Percentiles rank a stretch among this genome's conserved stretches.
These are phyloP conservation scores for Leptinotarsa texana DNA, from an alignment of 1,140 invertebrate species.

Conservation along the genomic window DNA sequence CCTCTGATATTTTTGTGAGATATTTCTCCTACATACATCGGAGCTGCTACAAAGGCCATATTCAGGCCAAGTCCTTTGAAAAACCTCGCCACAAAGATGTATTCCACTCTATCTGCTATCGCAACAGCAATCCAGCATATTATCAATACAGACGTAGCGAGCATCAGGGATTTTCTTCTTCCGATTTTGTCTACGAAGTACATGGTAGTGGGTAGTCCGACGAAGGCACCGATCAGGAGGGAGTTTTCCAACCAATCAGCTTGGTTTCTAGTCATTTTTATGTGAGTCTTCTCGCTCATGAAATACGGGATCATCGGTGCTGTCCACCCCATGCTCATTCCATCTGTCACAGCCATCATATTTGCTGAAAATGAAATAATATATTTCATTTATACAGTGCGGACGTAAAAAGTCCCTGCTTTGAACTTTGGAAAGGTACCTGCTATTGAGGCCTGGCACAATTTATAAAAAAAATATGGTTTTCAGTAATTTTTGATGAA, in stretches of 20 bases:
- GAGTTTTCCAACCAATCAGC: constrained; percentile 65
- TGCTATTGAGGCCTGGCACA: no score
- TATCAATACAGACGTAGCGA: constrained; percentile 62
- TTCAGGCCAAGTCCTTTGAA: constrained; percentile 36
- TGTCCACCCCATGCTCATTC: constrained; percentile 61
- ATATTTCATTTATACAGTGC: background rate
- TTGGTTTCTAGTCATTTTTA: constrained; percentile 44
- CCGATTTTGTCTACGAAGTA: constrained; percentile 65
- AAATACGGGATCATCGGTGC: constrained; percentile 64
- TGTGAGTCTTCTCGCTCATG: constrained; percentile 42
- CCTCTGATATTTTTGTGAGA: constrained; percentile 44
- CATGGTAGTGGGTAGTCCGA: constrained; percentile 61
- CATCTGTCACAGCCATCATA: constrained; percentile 43
- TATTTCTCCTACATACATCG: constrained; percentile 35
- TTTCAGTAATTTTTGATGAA: no score
- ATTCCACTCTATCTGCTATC: constrained; percentile 24
- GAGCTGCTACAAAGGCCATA: constrained; percentile 33
- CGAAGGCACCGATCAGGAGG: constrained; percentile 63
- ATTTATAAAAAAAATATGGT: no score
- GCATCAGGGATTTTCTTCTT: constrained; percentile 63
- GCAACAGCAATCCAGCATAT: constrained; percentile 61
- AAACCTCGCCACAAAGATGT: constrained; percentile 32
- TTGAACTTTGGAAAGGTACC: no score
- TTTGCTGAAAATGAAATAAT: background rate
- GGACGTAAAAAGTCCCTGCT: accelerated